Evolutionary conservation across 1,140 invertebrate genomes (phyloP), one percentile per base, ranked within the genome.

Genomic region (Sinella curviseta): DNA sequence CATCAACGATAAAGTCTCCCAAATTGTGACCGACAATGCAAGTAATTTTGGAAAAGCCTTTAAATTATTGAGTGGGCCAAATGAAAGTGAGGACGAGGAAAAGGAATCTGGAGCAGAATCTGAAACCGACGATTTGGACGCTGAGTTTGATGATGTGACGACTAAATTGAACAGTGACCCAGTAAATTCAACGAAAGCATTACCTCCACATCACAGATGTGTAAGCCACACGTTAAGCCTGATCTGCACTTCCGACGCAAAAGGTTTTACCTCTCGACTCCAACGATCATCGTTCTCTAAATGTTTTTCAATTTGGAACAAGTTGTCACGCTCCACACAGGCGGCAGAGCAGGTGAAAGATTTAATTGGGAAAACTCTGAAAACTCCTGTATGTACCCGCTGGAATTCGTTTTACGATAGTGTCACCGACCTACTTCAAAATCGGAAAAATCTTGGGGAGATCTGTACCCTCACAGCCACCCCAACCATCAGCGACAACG

Each of bases 1-100:
- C 14, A 34, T 74, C 12, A 8, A 30, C 12, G 33, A 74, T 20
- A 30, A 74, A 24, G 31, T 74, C 12, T 8, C 16, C 20, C 12
- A 35, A 34, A 31, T 31, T 14, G 24, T 34, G 3, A 34, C 73
- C 12, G 34, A 74, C 24, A 74, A 74, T 24, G 73, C 12, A 31
- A 26, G 20, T 12, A 74, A 74, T 35, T 74, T 74, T 24, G 3
- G 20, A n/a, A 33, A 74, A 74, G 73, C 73, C 3, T 74, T 74
- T 74, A 12, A 14, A 74, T n/a, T 16, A 54, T 8, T 12, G n/a
- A 12, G 12, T 48, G 39, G 39, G 8, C 39, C 8, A 12, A 48
- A 48, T 8, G 30, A 24, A 26, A 54, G 14, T 54, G 60, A 67
- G 30, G n/a, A 24, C 24, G 60, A 67, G 24, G 60, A 8, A 26